A percentile compares a stretch with the other conserved stretches of the same genome.
These are phyloP conservation scores for Aleiodes sp. DNA, from an alignment of 1,140 invertebrate genomes.

Conservation along the genomic window DNA sequence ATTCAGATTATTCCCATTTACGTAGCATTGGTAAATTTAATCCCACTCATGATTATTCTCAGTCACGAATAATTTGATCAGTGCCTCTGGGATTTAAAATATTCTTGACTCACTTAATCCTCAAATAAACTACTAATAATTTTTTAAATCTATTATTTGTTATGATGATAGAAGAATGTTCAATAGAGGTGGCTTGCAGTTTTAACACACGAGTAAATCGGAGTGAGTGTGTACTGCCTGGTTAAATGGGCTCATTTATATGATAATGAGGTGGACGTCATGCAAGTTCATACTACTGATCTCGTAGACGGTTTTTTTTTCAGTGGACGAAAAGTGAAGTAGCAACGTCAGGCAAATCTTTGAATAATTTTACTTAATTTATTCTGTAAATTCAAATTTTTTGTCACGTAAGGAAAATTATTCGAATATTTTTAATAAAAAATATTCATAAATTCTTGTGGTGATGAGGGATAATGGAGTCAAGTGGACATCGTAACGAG, in stretches of 20 bases:
- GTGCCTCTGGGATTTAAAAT: background rate
- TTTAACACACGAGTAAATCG: conserved; percentile 7
- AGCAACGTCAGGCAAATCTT: background rate
- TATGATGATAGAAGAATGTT: background rate
- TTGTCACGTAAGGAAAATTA: too few relatives aligned
- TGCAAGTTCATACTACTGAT: conserved; percentile 11
- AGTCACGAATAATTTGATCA: background rate
- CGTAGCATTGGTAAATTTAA: background rate
- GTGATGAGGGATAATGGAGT: too few relatives aligned
- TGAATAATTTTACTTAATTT: background rate
- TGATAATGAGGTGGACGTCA: conserved; percentile 21
- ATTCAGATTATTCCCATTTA: background rate
- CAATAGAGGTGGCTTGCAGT: background rate
- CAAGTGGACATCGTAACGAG: too few relatives aligned
- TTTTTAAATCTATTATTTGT: too few relatives aligned
- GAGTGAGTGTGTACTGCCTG: background rate
- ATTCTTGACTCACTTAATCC: too few relatives aligned
- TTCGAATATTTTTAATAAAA: too few relatives aligned
- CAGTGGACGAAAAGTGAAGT: background rate
- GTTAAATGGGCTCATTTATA: conserved; percentile 32
- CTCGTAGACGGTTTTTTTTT: conserved; percentile 8
- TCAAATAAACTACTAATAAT: too few relatives aligned
- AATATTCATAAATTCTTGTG: too few relatives aligned
- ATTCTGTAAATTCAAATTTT: background rate
- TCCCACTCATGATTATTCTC: background rate